Percentiles rank a stretch among this genome's conserved stretches.
phyloP scores from a whole-genome alignment of 1,140 invertebrate species.

The Phocides pigmalion region DNA sequence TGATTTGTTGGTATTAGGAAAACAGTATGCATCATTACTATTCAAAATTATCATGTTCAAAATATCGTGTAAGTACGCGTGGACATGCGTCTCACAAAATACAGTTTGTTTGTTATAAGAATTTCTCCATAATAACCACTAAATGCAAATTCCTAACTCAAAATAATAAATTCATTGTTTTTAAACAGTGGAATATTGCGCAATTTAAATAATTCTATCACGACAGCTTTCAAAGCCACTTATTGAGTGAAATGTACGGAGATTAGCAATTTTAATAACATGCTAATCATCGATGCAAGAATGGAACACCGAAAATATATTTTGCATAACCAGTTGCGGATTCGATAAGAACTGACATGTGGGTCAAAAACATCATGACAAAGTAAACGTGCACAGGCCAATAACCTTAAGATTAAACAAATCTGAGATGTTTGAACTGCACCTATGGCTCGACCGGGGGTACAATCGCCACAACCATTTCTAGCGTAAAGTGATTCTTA shows the following conservation, averaged over 20 bases:
- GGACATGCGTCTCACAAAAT: constrained; percentile 1
- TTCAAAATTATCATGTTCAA: constrained; percentile 20
- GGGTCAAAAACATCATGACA: constrained; percentile 2
- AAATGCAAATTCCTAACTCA: constrained; percentile 6
- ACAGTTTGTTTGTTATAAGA: not conserved
- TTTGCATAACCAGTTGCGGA: constrained; percentile 18
- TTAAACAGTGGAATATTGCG: constrained; percentile 3
- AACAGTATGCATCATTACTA: not conserved
- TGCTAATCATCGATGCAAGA: not conserved
- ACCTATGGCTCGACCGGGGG: no score
- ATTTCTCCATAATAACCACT: constrained; percentile 8
- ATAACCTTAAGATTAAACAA: not conserved
- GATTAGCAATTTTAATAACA: not conserved
- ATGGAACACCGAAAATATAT: not conserved
- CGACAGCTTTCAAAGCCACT: not conserved
- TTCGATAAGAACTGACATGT: constrained; percentile 1
- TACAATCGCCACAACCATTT: no score
- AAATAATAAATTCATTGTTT: constrained; percentile 8
- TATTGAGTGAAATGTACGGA: not conserved
- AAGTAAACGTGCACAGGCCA: not conserved
- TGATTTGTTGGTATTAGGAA: constrained; percentile 12
- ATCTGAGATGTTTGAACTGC: no score
- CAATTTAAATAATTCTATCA: constrained; percentile 12
- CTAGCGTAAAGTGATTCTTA: no score
- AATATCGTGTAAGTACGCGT: constrained; percentile 12